Conservation (phyloP, 1,140 invertebrate genomes). For the Macrostomum lignano region DNA sequence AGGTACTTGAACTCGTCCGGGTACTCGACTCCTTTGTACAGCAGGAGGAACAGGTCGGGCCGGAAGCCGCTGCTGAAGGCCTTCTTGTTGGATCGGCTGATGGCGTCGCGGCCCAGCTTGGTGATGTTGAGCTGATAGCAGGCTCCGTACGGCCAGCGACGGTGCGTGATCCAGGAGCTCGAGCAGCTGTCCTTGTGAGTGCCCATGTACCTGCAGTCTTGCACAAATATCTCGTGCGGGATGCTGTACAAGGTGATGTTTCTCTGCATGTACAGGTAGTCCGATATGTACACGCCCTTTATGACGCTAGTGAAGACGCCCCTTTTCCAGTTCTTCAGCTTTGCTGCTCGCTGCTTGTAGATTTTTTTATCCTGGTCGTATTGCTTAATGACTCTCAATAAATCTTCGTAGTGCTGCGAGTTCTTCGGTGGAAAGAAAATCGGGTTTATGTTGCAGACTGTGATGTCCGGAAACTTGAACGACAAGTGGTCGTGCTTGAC, state of each 20-base stretch:
- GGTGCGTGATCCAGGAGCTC: background rate
- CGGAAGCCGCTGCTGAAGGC: background rate
- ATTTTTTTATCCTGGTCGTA: no score
- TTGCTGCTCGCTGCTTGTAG: no score
- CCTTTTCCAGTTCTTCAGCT: no score
- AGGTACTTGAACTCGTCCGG: background rate
- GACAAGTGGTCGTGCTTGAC: background rate
- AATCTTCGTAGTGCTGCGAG: background rate
- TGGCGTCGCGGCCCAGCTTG: background rate
- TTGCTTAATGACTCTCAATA: background rate
- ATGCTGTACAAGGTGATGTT: no score
- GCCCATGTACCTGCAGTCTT: no score
- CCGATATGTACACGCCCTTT: no score
- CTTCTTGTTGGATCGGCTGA: background rate
- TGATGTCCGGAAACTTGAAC: conserved; percentile 4
- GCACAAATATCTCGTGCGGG: no score
- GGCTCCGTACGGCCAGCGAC: background rate
- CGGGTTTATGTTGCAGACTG: conserved; percentile 5
- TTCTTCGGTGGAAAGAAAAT: conserved; percentile 5
- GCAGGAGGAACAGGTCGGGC: background rate
- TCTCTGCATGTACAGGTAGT: no score
- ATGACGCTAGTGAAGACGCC: no score
- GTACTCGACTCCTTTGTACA: conserved; percentile 1
- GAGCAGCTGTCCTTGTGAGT: no score
- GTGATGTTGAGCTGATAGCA: background rate